Evolutionary conservation across 2,888 invertebrate genomes (phyloP), one percentile per base, ranked within the genome.

Genomic region (Microplitis deprimator): DNA sequence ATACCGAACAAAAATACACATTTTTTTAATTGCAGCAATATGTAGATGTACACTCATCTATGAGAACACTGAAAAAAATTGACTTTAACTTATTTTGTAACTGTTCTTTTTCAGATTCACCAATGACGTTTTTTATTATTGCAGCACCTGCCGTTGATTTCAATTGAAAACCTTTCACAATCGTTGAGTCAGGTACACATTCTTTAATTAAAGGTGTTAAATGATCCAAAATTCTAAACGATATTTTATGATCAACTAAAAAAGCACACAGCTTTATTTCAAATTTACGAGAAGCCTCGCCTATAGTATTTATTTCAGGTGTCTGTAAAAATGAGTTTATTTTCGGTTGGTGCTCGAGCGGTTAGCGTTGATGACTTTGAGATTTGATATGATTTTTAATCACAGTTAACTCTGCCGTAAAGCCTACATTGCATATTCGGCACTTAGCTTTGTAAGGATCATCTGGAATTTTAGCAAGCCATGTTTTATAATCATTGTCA

Each of bases 11-110:
- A 83, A 68, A 7, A 85, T 78, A 62, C 83, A 84, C 1, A 81
- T 59, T 1, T 73, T 77, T 76, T 84, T 79, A 3, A 78, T 29
- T 6, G 74, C 68, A 5, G 78, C 73, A 61, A 85, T 82, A 71
- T 87, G n/a, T n/a, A n/a, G n/a, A 84, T 0, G 85, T 85, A 0
- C 83, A 83, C 79, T 84, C 84, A 74, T 85, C 84, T 1, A 82
- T 82, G 8, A 85, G 60, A 17, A 86, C 79, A 59, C 83, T 82
- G 80, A 84, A 87, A 81, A 81, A 80, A 41, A 67, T 59, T 59
- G 39, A 69, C 78, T 82, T 82, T 76, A 83, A 81, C 71, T 81
- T 83, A 75, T 79, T 75, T 16, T 59, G 72, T 62, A 83, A 80
- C 77, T 71, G 77, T 77, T 80, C 74, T 78, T 86, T 85, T 79